Base-by-base conservation (phyloP, 2,113 vertebrate species). In the Anoplopoma fimbria region DNA sequence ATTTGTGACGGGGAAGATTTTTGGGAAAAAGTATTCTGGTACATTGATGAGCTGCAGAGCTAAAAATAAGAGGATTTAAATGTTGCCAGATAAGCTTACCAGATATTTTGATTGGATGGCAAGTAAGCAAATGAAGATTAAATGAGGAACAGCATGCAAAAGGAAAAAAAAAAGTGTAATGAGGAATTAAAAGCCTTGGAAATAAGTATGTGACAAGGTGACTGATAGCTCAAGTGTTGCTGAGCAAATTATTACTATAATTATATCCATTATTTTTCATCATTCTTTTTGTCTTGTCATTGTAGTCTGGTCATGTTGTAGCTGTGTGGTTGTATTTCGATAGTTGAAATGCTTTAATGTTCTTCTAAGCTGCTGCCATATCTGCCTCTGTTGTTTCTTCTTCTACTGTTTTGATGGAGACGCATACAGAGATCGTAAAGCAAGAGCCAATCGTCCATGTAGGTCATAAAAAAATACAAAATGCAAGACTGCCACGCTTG, bases 361-460 rank as follows among this genome's bases (percentile, higher is more conserved):
- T 60, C 27, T 36, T 61, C 63, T 10, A 45, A 36, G 6, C 19
- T 3, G 25, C 47, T 29, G 36, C 36, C 15, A n/a, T 5, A 8
- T 40, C 15, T 17, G 9, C 34, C 14, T 65, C 25, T 69, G 62
- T 42, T 42, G 63, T 42, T 45, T 64, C 6, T 63, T 36, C 9
- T 55, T 87, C 23, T 23, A 5, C 36, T 60, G 63, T 70, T 83
- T 81, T 63, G 55, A 70, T 78, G 23, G 6, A 34, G 47, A 67
- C 68, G 47, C 55, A 64, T 36, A 53, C 29, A 34, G 53, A 49
- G 72, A 25, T 72, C 60, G 31, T 53, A 85, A 78, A 71, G 71
- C 42, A 88, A 72, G 38, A 85, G n/a, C 75, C 72, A 82, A 55
- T 86, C 4, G 33, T 29, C 69, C 61, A 21, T 57, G 15, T 40